These are phyloP conservation scores for Cartodere bifasciata DNA, from an alignment of 2,888 invertebrate genomes.

Conservation along the genomic window DNA sequence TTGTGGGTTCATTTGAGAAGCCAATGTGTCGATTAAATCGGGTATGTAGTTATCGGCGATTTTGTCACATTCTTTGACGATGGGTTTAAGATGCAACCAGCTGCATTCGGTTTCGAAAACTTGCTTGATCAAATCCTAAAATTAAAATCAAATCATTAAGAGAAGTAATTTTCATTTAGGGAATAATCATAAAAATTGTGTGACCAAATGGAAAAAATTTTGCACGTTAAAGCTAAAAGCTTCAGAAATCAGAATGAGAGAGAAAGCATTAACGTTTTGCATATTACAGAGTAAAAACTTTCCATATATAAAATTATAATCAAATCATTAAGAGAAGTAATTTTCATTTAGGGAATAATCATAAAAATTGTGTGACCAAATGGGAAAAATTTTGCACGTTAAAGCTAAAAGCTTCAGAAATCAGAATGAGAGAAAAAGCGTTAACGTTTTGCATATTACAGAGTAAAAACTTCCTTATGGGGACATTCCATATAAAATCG, in stretches of 20 bases:
- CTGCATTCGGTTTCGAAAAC: slow-evolving; percentile 83
- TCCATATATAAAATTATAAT: slow-evolving; percentile 33
- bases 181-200: slow-evolving; percentile 1
- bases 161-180: slow-evolving; percentile 1
- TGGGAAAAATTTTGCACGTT: too few species aligned
- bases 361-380: too few species aligned
- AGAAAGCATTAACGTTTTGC: too few species aligned
- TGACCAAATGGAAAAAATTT: too few species aligned
- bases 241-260: too few species aligned
- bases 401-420: too few species aligned
- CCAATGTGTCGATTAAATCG: slow-evolving; percentile 73
- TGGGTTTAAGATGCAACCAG: slow-evolving; percentile 59
- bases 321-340: not conserved
- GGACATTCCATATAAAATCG: too few species aligned
- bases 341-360: slow-evolving; percentile 1
- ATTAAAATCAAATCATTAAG: slow-evolving; percentile 10
- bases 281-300: too few species aligned
- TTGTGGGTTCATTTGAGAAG: slow-evolving; percentile 85
- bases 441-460: too few species aligned
- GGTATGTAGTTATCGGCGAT: slow-evolving; percentile 77
- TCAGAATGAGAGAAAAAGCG: too few species aligned
- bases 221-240: too few species aligned
- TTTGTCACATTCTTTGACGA: slow-evolving; percentile 63
- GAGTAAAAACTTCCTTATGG: too few species aligned
- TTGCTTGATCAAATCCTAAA: slow-evolving; percentile 64